Percentiles rank a stretch among this genome's conserved stretches.
These are phyloP conservation scores for Rachycentron canadum DNA, from an alignment of 2,797 vertebrate species.

Conservation along the genomic window DNA sequence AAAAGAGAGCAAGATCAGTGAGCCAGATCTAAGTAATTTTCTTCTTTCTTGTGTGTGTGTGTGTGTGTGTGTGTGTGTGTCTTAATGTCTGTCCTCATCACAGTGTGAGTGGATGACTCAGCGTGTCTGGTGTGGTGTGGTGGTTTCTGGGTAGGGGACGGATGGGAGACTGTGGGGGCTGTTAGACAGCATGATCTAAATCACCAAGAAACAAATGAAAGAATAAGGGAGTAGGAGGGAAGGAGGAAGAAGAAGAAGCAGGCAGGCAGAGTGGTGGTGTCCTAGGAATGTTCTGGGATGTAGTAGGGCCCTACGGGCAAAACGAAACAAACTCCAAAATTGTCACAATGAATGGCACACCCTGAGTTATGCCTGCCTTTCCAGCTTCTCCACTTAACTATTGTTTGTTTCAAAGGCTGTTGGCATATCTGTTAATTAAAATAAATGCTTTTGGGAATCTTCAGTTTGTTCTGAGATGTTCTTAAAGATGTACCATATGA, in stretches of 20 bases:
- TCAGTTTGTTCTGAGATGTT: slow-evolving; percentile 19
- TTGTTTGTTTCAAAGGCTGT: slow-evolving; percentile 25
- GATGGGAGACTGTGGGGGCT: slow-evolving; percentile 41
- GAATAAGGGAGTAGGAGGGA: slow-evolving; percentile 41
- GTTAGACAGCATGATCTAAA: slow-evolving; percentile 48
- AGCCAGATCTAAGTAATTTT: slow-evolving; percentile 16
- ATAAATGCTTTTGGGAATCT: slow-evolving; percentile 9
- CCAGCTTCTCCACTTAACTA: slow-evolving; percentile 10
- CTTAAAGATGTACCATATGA: slow-evolving; percentile 1
- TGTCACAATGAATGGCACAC: slow-evolving; percentile 50
- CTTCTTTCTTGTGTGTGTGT: slow-evolving; percentile 12
- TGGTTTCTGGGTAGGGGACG: slow-evolving; percentile 60
- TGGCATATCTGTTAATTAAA: slow-evolving; percentile 29
- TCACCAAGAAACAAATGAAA: slow-evolving; percentile 55
- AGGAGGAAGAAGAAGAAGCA: slow-evolving; percentile 22
- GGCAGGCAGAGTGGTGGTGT: slow-evolving; percentile 55
- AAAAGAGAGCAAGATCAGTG: slow-evolving; percentile 12
- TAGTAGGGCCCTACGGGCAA: slow-evolving; percentile 60
- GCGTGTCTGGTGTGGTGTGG: slow-evolving; percentile 61
- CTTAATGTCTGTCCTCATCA: slow-evolving; percentile 42
- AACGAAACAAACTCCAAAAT: slow-evolving; percentile 59
- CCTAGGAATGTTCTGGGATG: slow-evolving; percentile 72
- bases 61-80: slow-evolving; percentile 9
- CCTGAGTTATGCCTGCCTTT: slow-evolving; percentile 43
- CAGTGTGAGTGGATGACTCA: slow-evolving; percentile 66